Evolutionary conservation across 2,888 invertebrate genomes (phyloP).

Genomic region (Netelia melanura): DNA sequence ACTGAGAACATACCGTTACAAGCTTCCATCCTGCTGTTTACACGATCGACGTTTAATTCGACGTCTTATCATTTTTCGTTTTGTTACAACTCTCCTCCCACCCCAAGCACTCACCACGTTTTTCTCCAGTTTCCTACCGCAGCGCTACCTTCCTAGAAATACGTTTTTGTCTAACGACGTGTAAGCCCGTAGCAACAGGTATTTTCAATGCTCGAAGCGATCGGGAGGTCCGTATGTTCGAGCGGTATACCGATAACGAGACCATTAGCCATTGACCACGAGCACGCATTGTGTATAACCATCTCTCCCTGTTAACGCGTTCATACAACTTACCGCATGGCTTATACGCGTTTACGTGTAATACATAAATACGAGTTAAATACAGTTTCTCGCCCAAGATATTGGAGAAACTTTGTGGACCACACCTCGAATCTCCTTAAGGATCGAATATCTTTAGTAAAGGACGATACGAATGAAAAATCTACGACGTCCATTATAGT

Average conservation of each 20-base stretch:
- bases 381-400: constrained; percentile 23
- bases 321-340: constrained; percentile 29
- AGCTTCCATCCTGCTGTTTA: too few species aligned
- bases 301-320: constrained; percentile 61
- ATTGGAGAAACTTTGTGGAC: constrained; percentile 45
- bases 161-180: constrained; percentile 50
- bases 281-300: constrained; percentile 57
- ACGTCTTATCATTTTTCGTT: too few species aligned
- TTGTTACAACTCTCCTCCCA: too few species aligned
- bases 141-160: constrained; percentile 4
- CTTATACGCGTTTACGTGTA: neutral
- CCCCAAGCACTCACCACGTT: neutral
- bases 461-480: constrained; percentile 39
- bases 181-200: constrained; percentile 46
- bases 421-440: constrained; percentile 62
- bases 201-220: constrained; percentile 58
- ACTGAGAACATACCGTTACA: too few species aligned
- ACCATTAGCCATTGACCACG: constrained; percentile 68
- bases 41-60: too few species aligned
- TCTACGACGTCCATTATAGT: constrained; percentile 52
- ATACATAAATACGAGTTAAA: constrained; percentile 30
- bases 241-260: constrained; percentile 68
- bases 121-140: neutral
- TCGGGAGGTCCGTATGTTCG: constrained; percentile 48
- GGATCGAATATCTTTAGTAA: constrained; percentile 57